These are phyloP conservation scores for Amniataba percoides DNA, from an alignment of 2,797 vertebrate genomes.

Conservation along the genomic window DNA sequence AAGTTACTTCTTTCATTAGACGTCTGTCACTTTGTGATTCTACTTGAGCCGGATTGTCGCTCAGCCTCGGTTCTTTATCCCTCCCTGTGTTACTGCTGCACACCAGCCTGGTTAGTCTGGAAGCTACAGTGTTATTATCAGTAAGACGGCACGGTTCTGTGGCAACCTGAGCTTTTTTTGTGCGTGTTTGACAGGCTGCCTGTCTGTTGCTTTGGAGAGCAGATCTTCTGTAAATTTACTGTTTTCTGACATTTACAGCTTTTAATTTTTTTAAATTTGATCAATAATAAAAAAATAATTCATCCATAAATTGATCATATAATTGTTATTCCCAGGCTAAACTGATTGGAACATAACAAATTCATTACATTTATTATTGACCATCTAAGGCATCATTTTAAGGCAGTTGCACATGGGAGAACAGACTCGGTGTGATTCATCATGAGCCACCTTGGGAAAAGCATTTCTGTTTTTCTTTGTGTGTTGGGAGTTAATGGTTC, in stretches of 20 bases:
- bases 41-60: constrained; percentile 16
- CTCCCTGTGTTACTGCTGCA: constrained; percentile 1
- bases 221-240: not conserved
- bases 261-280: not conserved
- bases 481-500: constrained; percentile 17
- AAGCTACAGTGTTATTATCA: constrained; percentile 14
- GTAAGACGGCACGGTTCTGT: constrained; percentile 13
- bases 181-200: constrained; percentile 19
- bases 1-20: not conserved
- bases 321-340: not conserved
- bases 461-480: constrained; percentile 25
- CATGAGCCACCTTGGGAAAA: constrained; percentile 15
- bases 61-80: constrained; percentile 21
- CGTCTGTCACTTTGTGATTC: not conserved
- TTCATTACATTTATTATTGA: not conserved
- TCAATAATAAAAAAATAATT: not conserved
- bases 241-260: not conserved
- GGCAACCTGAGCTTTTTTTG: not conserved
- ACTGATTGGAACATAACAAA: not conserved
- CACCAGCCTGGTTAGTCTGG: not conserved
- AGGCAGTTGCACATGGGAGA: not conserved
- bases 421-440: constrained; percentile 15
- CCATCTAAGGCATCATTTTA: not conserved
- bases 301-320: not conserved
- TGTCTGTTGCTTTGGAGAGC: not conserved